Evolutionary conservation across 1,140 invertebrate species (phyloP).

Genomic region (Lucilia sericata): DNA sequence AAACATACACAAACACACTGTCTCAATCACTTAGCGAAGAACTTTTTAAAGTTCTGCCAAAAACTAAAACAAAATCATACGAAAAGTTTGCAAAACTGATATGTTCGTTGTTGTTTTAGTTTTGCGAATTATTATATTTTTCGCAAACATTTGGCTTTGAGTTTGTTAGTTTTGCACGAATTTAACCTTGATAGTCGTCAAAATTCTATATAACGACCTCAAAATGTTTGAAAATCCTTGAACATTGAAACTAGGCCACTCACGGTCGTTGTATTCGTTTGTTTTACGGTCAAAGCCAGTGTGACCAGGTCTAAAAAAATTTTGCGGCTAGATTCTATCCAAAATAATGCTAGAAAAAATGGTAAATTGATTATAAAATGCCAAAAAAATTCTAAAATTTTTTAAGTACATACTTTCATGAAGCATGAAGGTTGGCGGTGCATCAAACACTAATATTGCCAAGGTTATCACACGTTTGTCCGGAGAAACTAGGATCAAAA

Average conservation of each 20-base stretch:
- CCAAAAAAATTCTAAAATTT: too few species aligned
- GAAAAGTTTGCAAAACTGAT: not conserved
- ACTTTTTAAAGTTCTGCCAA: not conserved
- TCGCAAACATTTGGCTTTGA: constrained; percentile 27
- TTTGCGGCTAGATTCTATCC: too few species aligned
- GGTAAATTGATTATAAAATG: too few species aligned
- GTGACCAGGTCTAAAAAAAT: too few species aligned
- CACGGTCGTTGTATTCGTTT: constrained; percentile 65
- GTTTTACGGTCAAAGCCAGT: constrained; percentile 61
- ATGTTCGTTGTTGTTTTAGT: too few species aligned
- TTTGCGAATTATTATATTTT: not conserved
- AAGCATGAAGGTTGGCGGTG: too few species aligned
- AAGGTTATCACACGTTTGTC: too few species aligned
- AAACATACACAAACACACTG: not conserved
- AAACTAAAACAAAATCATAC: not conserved
- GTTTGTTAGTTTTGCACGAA: not conserved
- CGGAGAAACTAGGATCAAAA: too few species aligned
- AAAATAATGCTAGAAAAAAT: too few species aligned
- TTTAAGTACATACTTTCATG: too few species aligned
- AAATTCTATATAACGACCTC: constrained; percentile 40
- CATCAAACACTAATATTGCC: too few species aligned
- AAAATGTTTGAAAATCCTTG: constrained; percentile 16
- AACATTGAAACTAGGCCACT: constrained; percentile 44
- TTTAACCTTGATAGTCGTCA: not conserved
- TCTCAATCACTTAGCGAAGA: not conserved